These are phyloP conservation scores for Plodia interpunctella DNA, from an alignment of 1,140 invertebrate genomes.

Conservation along the genomic window DNA sequence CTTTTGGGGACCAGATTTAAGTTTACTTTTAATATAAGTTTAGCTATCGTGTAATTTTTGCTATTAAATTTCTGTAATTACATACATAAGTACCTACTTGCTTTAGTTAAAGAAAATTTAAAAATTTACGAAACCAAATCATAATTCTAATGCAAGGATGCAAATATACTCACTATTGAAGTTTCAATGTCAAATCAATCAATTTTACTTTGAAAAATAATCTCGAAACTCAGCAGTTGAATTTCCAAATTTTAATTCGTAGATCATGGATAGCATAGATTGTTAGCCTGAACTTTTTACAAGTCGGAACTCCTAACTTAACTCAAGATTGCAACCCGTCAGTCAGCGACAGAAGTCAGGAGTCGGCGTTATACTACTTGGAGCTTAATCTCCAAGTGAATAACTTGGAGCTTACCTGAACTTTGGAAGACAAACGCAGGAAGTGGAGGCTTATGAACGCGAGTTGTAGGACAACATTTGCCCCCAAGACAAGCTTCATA, in stretches of 20 bases:
- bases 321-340: background rate
- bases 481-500: background rate
- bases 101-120: no score
- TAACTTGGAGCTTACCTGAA: background rate
- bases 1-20: background rate
- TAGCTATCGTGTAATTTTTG: background rate
- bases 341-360: background rate
- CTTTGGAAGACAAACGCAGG: constrained; percentile 1
- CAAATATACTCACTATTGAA: no score
- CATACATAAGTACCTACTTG: no score
- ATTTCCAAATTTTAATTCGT: no score
- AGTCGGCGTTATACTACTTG: background rate
- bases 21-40: constrained; percentile 8
- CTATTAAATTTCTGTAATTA: no score
- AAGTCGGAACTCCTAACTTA: background rate
- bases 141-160: no score
- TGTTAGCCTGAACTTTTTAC: no score
- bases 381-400: background rate
- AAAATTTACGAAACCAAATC: no score
- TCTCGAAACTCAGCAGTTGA: no score
- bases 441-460: background rate
- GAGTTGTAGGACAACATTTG: constrained; percentile 1
- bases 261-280: no score
- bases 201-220: no score
- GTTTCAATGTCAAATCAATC: no score